Base-by-base conservation (phyloP, 1,140 invertebrate species). In the Tetragonula clypearis region DNA sequence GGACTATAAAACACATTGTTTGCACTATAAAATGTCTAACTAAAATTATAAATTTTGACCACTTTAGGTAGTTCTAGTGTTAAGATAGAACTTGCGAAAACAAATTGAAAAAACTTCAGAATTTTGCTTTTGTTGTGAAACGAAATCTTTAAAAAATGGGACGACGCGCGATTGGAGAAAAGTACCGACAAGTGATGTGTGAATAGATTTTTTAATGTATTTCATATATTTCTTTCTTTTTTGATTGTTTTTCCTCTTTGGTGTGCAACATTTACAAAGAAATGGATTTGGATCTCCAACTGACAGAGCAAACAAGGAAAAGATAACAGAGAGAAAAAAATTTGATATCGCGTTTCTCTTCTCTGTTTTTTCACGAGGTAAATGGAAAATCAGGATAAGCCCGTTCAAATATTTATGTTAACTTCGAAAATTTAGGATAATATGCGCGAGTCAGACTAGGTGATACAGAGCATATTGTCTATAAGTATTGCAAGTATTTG, bases 341-440 rank as follows among this genome's bases (percentile, higher is more conserved):
- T 12, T 62, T 77, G 49, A 19, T 41, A 62, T 77, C 58, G 26
- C 62, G 15, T 56, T 26, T n/a, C 53, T 41, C 65, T 8, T 11
- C 3, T 21, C 23, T 30, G 30, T 11, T 68, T 79, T 21, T 55
- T 11, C 6, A 5, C 15, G 19, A 30, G 8, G 35, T 53, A 53
- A 14, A 68, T 30, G 21, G 15, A 23, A 21, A 41, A 41, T 71
- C 68, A 14, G 12, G 19, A 23, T 49, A 35, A 35, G 19, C 26
- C 17, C 26, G 11, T n/a, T n/a, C 41, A 15, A 68, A 79, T 55
- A 55, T 79, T 79, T 79, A 55, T 68, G 55, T 68, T n/a, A 68
- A 35, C n/a, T 68, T 12, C 19, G 56, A n/a, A 30, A 58, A 17
- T 56, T 69, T 49, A n/a, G 56, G 21, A 21, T 12, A 23, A 11